Base-by-base conservation (phyloP, 2,888 invertebrate species). In the Pyralis farinalis region DNA sequence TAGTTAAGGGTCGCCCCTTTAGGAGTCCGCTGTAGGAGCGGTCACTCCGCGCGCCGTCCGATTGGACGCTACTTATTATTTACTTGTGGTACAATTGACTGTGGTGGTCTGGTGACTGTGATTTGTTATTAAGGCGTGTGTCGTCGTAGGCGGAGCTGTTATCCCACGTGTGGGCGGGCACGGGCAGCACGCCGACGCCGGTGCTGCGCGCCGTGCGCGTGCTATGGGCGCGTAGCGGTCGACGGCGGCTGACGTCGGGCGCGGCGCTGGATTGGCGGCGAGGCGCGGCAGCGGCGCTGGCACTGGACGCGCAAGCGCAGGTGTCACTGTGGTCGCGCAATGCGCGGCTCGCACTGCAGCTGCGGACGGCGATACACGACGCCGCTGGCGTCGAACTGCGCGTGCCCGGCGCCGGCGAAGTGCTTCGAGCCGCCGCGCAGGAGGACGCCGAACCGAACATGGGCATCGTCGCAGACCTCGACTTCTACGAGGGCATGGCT, bases 101-200 rank as follows among this genome's bases (percentile, higher is more conserved):
- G n/a, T n/a, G n/a, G n/a, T n/a, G n/a, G n/a, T n/a, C n/a, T n/a
- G n/a, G n/a, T n/a, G n/a, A n/a, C n/a, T n/a, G n/a, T n/a, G n/a
- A n/a, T n/a, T n/a, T n/a, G n/a, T n/a, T n/a, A n/a, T n/a, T n/a
- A n/a, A n/a, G n/a, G n/a, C n/a, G n/a, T 16, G 16, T 16, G 16
- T 16, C 3, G 11, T 39, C 31, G 34, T 67, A 74, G 69, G 77
- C 69, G 32, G 78, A 78, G 72, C 63, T 83, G 58, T 64, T 83
- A 54, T 74, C 61, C 3, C 80, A 71, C 67, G 68, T 84, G 63
- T 84, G 84, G 84, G 65, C 78, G 34, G 84, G 82, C 63, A 49
- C 78, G 41, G 84, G 67, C 58, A 65, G 71, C 58, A 39, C 49
- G 56, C 63, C 78, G 29, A 71, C 75, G 50, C 46, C 63, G 21